Evolutionary conservation across 2,888 invertebrate species (phyloP).

Genomic region (Ctena decussata): DNA sequence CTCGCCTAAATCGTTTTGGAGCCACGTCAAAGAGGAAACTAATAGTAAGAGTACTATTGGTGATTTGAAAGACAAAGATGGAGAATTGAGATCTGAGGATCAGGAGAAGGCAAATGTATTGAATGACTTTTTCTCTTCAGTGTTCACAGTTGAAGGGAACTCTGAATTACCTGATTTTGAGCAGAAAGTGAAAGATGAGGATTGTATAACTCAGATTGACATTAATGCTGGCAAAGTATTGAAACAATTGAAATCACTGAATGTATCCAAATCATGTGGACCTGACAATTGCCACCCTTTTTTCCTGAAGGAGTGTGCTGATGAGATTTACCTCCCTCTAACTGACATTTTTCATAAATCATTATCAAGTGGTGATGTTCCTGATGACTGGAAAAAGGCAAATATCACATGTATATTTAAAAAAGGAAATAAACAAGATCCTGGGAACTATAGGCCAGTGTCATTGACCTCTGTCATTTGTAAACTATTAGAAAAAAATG

Average conservation of each 20-base stretch:
- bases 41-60: conserved; percentile 7
- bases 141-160: conserved; percentile 24
- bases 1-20: conserved; percentile 1
- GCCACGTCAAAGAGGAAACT: background rate
- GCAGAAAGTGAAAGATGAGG: background rate
- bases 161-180: conserved; percentile 10
- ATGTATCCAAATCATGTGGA: conserved; percentile 17
- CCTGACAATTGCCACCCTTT: conserved; percentile 10
- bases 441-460: conserved; percentile 27
- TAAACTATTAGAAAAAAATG: background rate
- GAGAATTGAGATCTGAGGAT: background rate
- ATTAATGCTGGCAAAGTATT: conserved; percentile 2
- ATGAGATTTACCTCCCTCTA: background rate
- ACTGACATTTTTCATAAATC: background rate
- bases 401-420: conserved; percentile 22
- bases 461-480: too few species aligned
- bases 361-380: background rate
- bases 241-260: background rate
- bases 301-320: conserved; percentile 2
- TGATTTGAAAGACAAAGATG: background rate
- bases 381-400: conserved; percentile 21
- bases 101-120: conserved; percentile 2
- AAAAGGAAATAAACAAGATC: conserved; percentile 17
- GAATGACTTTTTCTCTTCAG: conserved; percentile 11
- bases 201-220: background rate